These are phyloP conservation scores for Camelus bactrianus DNA, from an alignment of 2,113 vertebrate species.

Conservation along the genomic window DNA sequence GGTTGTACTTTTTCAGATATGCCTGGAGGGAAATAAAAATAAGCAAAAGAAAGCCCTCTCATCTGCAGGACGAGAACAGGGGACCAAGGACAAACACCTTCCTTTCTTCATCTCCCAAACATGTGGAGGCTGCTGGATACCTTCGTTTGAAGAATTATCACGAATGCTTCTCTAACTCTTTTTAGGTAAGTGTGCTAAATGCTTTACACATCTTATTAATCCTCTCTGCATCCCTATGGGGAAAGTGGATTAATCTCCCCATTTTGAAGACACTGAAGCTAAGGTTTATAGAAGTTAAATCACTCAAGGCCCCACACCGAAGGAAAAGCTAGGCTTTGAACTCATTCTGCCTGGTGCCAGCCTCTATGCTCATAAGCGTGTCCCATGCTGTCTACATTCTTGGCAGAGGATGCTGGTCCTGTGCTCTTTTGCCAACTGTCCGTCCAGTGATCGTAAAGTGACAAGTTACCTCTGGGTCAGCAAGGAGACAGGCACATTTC, in stretches of 20 bases:
- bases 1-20: neutral
- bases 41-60: neutral
- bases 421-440: neutral
- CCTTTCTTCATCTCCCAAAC: neutral
- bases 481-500: neutral
- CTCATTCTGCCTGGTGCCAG: neutral
- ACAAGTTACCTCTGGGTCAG: neutral
- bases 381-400: neutral
- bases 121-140: neutral
- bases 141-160: neutral
- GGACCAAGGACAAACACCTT: neutral
- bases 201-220: neutral
- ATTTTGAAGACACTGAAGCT: neutral
- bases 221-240: neutral
- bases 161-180: neutral
- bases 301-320: neutral
- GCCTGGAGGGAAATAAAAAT: neutral
- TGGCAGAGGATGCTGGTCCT: neutral
- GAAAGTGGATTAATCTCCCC: neutral
- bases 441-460: neutral
- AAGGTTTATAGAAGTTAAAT: neutral
- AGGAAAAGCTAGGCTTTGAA: neutral
- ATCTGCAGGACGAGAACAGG: neutral
- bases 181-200: neutral
- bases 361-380: accelerated